Conservation (phyloP, 2,113 vertebrate genomes). For the Perca flavescens region DNA sequence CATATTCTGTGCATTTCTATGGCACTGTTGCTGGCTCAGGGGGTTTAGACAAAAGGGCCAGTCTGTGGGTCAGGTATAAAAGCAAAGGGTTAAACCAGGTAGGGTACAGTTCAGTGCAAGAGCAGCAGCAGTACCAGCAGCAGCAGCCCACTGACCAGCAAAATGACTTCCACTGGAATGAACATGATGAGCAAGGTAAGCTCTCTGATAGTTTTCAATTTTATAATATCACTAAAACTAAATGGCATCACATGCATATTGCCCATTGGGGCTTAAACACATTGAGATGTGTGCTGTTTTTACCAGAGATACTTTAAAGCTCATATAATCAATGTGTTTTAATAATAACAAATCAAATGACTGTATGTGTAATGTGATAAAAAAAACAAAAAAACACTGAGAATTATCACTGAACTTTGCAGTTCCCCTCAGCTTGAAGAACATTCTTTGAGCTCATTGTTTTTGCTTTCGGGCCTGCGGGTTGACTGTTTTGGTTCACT, state of each 20-base stretch:
- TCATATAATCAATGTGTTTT: not conserved
- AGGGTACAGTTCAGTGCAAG: slow-evolving; percentile 69
- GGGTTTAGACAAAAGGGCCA: slow-evolving; percentile 64
- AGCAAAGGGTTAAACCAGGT: slow-evolving; percentile 72
- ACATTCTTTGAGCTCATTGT: not conserved
- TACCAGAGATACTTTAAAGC: not conserved
- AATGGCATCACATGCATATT: not conserved
- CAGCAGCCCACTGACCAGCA: slow-evolving; percentile 50
- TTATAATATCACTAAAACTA: not conserved
- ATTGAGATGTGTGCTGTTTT: not conserved
- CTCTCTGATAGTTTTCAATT: not conserved
- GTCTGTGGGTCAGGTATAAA: slow-evolving; percentile 68
- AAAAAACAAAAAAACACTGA: no score
- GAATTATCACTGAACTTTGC: not conserved
- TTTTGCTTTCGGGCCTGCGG: not conserved
- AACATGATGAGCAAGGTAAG: slow-evolving; percentile 76
- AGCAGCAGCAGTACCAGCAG: slow-evolving; percentile 59
- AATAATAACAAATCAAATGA: not conserved
- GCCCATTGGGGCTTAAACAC: not conserved
- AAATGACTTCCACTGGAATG: slow-evolving; percentile 77
- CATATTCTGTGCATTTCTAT: slow-evolving; percentile 68
- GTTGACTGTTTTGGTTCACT: not conserved
- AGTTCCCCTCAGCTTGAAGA: no score
- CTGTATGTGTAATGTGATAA: not conserved
- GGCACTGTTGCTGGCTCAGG: slow-evolving; percentile 67